Base-by-base conservation (phyloP, 2,113 vertebrate species). In the Craseonycteris thonglongyai region DNA sequence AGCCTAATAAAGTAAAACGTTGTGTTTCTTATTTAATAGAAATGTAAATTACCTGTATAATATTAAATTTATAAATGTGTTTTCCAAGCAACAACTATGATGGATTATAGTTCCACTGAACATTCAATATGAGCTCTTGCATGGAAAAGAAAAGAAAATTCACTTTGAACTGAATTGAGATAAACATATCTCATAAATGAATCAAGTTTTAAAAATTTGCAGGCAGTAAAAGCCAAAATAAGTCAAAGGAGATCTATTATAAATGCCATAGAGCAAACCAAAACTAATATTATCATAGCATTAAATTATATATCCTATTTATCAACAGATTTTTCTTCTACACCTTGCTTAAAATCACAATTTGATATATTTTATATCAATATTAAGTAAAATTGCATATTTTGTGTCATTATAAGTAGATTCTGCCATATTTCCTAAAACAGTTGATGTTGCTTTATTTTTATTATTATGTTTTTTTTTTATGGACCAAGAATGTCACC, bases 1-100 rank as follows among this genome's bases (percentile, higher is more conserved):
- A 94, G 30, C 65, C 35, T 94, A 96, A 93, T 94, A 96, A 95
- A 92, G 96, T 92, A 96, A 97, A 95, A 83, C 49, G 80, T 33
- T 56, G 26, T 54, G 66, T 78, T 90, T 96, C 40, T 63, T 95
- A 22, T 51, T 56, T 9, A 93, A 42, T 69, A 92, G 56, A 66
- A 92, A 95, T 78, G 81, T 92, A 35, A 94, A 45, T 92, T 95
- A 66, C 54, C 83, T 96, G 22, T 75, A 89, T 19, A 72, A 45
- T 74, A 78, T 54, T 96, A 83, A 95, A 89, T 89, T 96, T 94
- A 88, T 90, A 90, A 94, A 82, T 26, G 5, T 96, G n/a, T 79
- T 49, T 96, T 58, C 58, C 8, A 95, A 80, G 61, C 14, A 75
- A 75, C 66, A 71, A 3, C 40, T n/a, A 95, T 93, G 88, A 95